phyloP scores from a whole-genome alignment of 2,888 invertebrate species.

The Hirtodrosophila trivittata region DNA sequence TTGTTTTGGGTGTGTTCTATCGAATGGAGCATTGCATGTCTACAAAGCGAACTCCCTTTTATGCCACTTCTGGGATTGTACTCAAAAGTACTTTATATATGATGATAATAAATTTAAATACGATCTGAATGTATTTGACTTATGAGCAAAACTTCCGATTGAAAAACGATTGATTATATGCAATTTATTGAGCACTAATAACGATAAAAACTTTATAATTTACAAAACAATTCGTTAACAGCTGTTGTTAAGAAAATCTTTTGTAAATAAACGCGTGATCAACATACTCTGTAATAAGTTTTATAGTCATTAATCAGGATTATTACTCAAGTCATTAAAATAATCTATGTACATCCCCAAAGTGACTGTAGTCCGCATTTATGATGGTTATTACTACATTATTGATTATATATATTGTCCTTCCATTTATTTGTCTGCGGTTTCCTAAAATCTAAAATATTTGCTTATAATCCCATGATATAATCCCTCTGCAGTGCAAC shows the following conservation, averaged over 20 bases:
- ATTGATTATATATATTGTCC: slow-evolving; percentile 13
- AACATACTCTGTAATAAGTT: too few species aligned
- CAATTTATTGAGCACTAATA: too few species aligned
- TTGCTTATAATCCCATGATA: slow-evolving; percentile 47
- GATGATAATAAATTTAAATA: slow-evolving; percentile 12
- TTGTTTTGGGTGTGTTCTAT: slow-evolving; percentile 16
- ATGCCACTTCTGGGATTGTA: slow-evolving; percentile 50
- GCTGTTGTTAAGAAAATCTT: too few species aligned
- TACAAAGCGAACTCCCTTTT: slow-evolving; percentile 23
- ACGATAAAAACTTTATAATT: too few species aligned
- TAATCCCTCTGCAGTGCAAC: slow-evolving; percentile 44
- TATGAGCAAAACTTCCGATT: background rate
- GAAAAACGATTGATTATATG: too few species aligned
- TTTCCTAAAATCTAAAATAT: slow-evolving; percentile 41
- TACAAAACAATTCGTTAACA: too few species aligned
- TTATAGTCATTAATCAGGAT: too few species aligned
- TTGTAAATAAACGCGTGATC: too few species aligned
- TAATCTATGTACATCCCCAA: background rate
- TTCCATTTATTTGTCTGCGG: slow-evolving; percentile 22
- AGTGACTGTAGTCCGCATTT: background rate
- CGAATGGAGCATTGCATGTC: slow-evolving; percentile 59
- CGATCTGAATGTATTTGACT: background rate
- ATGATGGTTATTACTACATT: slow-evolving; percentile 9
- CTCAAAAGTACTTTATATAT: slow-evolving; percentile 14
- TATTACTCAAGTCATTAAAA: too few species aligned